Evolutionary conservation across 2,113 vertebrate genomes (phyloP).

Genomic region (Echinops telfairi): DNA sequence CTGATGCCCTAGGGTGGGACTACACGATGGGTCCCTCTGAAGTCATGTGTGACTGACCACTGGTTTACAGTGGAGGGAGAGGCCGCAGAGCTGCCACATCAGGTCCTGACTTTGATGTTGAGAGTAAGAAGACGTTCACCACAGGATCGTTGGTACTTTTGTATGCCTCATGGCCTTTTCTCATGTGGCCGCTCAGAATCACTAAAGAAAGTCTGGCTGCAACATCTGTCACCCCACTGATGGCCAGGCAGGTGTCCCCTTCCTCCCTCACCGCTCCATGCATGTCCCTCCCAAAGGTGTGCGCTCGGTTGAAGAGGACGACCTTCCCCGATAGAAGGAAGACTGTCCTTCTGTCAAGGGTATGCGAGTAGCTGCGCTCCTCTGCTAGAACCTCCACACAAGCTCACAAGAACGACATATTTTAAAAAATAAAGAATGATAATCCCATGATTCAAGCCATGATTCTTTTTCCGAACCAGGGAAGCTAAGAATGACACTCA

Average conservation of each 20-base stretch:
- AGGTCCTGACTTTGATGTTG: neutral
- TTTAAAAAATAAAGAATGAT: neutral
- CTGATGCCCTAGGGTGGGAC: neutral
- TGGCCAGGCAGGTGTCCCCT: too few species aligned
- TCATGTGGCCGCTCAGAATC: neutral
- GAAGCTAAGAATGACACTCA: neutral
- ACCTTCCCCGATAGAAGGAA: too few species aligned
- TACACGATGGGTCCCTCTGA: accelerated
- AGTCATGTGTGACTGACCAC: accelerated
- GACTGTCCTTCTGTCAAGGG: too few species aligned
- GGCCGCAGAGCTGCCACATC: too few species aligned
- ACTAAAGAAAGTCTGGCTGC: neutral
- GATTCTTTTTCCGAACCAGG: neutral
- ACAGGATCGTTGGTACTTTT: neutral
- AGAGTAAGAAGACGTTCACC: neutral
- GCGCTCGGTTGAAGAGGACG: too few species aligned
- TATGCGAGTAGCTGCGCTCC: too few species aligned
- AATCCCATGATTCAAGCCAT: neutral
- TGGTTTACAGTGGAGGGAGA: neutral
- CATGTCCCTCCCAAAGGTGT: too few species aligned
- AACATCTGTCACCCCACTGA: too few species aligned
- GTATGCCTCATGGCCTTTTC: neutral
- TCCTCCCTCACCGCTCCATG: too few species aligned
- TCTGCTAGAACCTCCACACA: too few species aligned
- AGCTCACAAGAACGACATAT: too few species aligned